Conservation (phyloP, 2,113 vertebrate species). For the Leucoraja erinaceus region DNA sequence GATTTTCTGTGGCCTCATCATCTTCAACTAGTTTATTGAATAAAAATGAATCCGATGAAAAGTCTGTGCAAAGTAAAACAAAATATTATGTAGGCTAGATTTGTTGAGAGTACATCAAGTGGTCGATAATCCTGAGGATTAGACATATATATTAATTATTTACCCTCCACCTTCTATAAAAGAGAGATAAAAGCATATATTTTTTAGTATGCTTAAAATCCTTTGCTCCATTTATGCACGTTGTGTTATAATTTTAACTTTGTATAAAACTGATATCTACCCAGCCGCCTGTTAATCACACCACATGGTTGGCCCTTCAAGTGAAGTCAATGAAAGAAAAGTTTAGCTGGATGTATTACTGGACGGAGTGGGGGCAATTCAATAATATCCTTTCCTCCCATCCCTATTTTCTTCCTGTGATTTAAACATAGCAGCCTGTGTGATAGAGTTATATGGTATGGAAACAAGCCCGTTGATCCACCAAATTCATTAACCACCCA, state of each 20-base stretch:
- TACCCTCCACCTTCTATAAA: not conserved
- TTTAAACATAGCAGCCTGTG: no score
- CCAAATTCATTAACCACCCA: no score
- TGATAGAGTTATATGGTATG: no score
- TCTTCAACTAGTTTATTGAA: slow-evolving; percentile 19
- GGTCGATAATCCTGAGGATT: not conserved
- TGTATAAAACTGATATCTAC: not conserved
- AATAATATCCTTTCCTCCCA: no score
- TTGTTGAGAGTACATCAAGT: not conserved
- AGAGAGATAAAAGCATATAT: not conserved
- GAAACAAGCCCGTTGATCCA: no score
- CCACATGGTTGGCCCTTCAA: no score
- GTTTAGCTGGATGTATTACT: no score
- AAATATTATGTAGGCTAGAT: not conserved
- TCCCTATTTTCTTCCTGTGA: no score
- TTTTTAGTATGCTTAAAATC: not conserved
- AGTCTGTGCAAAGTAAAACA: not conserved
- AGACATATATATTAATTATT: not conserved
- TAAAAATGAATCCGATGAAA: not conserved
- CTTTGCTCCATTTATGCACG: not conserved
- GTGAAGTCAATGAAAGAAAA: no score
- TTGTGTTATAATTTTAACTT: not conserved
- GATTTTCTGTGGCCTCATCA: not conserved
- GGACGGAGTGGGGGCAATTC: no score
- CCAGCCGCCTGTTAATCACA: no score